Conservation (phyloP, 2,888 invertebrate genomes). For the Hipparchia sbordonii region DNA sequence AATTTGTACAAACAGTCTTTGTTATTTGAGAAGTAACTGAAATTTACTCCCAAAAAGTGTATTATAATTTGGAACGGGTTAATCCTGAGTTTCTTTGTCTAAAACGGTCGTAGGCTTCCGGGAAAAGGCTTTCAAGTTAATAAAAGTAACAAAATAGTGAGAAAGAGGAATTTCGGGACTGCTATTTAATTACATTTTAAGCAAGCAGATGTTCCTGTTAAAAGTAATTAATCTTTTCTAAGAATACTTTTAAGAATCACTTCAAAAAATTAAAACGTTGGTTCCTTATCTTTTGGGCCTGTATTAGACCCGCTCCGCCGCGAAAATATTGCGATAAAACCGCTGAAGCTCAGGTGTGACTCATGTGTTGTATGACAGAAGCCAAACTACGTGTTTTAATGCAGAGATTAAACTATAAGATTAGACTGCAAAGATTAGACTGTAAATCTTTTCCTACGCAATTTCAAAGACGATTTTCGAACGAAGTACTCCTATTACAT, state of each 20-base stretch:
- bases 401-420: too few relatives aligned
- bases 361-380: too few relatives aligned
- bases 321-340: too few relatives aligned
- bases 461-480: too few relatives aligned
- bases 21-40: slow-evolving; percentile 5
- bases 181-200: slow-evolving; percentile 13
- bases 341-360: too few relatives aligned
- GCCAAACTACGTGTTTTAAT: too few relatives aligned
- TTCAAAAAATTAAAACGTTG: background rate
- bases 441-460: too few relatives aligned
- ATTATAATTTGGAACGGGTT: slow-evolving; percentile 13
- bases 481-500: too few relatives aligned
- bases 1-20: background rate
- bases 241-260: background rate
- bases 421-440: too few relatives aligned
- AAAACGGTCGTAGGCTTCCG: slow-evolving; percentile 16
- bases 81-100: slow-evolving; percentile 26
- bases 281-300: background rate
- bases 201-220: slow-evolving; percentile 1
- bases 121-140: slow-evolving; percentile 33
- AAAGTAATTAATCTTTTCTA: background rate
- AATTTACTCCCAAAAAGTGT: background rate
- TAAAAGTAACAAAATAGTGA: slow-evolving; percentile 21
- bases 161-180: slow-evolving; percentile 13
- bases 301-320: too few relatives aligned